A percentile compares a stretch with the other conserved stretches of the same genome.
phyloP scores from a whole-genome alignment of 2,113 vertebrate genomes.

The Balaenoptera acutorostrata region DNA sequence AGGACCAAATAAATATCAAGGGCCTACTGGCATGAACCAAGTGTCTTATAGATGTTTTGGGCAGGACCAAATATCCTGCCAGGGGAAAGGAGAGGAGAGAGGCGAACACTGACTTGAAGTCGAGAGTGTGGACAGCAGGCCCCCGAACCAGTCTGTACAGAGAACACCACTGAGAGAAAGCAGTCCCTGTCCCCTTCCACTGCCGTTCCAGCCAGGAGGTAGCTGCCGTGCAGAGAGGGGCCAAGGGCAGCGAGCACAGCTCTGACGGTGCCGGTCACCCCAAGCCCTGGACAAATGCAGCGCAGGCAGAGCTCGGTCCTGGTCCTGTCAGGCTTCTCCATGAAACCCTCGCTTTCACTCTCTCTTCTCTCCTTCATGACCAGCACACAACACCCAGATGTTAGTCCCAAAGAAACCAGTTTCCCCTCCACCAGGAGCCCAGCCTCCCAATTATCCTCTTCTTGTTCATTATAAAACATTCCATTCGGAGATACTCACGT shows the following conservation, averaged over 20 bases:
- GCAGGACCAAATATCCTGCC: not conserved
- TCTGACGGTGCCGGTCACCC: accelerated
- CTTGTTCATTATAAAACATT: not conserved
- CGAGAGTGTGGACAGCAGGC: not conserved
- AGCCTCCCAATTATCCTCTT: not conserved
- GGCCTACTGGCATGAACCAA: not conserved
- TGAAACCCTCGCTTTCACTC: not conserved
- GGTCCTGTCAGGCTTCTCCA: not conserved
- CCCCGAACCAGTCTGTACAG: too few species aligned
- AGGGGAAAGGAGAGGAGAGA: not conserved
- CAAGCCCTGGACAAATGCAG: accelerated
- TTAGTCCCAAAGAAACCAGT: not conserved
- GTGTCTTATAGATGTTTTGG: not conserved
- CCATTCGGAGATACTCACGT: not conserved
- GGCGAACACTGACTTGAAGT: not conserved
- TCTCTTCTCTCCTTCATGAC: not conserved
- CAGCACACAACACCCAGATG: not conserved
- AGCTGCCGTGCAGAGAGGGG: too few species aligned
- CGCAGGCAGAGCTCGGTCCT: not conserved
- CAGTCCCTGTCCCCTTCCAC: too few species aligned
- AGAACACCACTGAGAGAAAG: not conserved
- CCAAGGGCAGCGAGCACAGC: accelerated
- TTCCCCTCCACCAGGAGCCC: not conserved
- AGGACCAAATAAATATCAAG: not conserved
- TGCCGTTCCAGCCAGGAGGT: accelerated